Conservation (phyloP, 2,888 invertebrate species). For the Andrena camellia region DNA sequence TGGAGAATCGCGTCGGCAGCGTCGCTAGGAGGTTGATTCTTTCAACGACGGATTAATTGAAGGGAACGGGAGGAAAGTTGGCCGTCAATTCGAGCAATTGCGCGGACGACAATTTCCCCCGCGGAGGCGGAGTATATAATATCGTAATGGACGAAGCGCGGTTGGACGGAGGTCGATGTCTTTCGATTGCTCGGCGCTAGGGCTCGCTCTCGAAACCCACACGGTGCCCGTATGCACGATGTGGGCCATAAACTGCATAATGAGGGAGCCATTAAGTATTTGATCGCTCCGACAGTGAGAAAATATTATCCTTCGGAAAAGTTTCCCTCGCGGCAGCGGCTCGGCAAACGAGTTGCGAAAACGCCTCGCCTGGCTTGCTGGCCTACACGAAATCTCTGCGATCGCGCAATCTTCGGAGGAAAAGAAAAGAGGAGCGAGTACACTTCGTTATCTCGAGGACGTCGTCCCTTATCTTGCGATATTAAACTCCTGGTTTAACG, state of each 20-base stretch:
- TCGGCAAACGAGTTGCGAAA: neutral
- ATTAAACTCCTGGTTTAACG: neutral
- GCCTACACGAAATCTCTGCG: neutral
- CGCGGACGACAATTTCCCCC: slow-evolving; percentile 34
- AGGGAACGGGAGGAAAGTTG: neutral
- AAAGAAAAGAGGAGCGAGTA: neutral
- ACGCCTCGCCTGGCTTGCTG: neutral
- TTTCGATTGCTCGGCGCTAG: slow-evolving; percentile 42
- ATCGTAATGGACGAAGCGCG: slow-evolving; percentile 37
- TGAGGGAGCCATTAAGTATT: slow-evolving; percentile 37
- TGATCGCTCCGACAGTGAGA: slow-evolving; percentile 38
- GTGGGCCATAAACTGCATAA: slow-evolving; percentile 48
- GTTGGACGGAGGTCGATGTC: slow-evolving; percentile 38
- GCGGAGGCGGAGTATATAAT: slow-evolving; percentile 39
- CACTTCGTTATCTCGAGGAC: slow-evolving; percentile 1
- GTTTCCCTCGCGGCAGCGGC: neutral
- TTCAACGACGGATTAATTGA: neutral
- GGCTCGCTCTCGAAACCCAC: slow-evolving; percentile 52
- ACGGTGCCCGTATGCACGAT: slow-evolving; percentile 28
- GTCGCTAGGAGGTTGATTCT: neutral
- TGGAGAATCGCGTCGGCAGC: neutral
- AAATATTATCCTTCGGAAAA: slow-evolving; percentile 19
- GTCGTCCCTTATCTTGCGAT: slow-evolving; percentile 14
- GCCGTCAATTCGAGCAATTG: slow-evolving; percentile 25
- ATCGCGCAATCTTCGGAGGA: neutral